Conservation (phyloP, 2,113 vertebrate species). For the Sigmodon hispidus region DNA sequence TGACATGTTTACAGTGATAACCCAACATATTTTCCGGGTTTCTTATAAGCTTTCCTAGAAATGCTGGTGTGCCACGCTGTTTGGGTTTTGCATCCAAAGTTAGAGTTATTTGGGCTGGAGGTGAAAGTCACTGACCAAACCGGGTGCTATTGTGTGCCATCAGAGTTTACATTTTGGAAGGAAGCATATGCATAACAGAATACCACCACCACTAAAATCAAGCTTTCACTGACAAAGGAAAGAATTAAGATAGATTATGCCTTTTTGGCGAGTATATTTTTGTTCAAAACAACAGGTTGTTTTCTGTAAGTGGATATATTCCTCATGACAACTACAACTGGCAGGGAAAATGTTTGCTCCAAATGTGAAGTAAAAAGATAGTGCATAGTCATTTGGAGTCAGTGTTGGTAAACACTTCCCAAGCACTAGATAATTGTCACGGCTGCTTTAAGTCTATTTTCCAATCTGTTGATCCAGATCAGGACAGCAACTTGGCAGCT, state of each 20-base stretch:
- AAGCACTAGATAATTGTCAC: slow-evolving; percentile 1
- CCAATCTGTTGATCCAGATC: background rate
- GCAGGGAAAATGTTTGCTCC: slow-evolving; percentile 33
- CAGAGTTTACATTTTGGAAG: background rate
- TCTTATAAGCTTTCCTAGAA: background rate
- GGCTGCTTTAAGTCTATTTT: background rate
- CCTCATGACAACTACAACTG: slow-evolving; percentile 1
- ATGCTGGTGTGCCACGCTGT: no score
- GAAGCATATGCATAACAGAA: background rate
- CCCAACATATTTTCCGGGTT: background rate
- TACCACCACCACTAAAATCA: background rate
- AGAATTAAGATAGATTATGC: background rate
- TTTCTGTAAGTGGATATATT: slow-evolving; percentile 23
- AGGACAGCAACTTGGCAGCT: background rate
- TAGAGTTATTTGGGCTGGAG: background rate
- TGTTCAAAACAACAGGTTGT: slow-evolving; percentile 24
- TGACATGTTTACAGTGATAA: background rate
- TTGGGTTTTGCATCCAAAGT: background rate
- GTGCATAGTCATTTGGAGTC: slow-evolving; percentile 15
- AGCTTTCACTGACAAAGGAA: background rate
- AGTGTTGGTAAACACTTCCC: slow-evolving; percentile 14
- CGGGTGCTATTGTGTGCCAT: background rate
- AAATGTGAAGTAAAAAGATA: slow-evolving; percentile 31
- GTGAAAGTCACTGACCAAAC: background rate
- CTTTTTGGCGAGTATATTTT: slow-evolving; percentile 45